These are phyloP conservation scores for Brachyistius frenatus DNA, from an alignment of 2,113 vertebrate species.

Conservation along the genomic window DNA sequence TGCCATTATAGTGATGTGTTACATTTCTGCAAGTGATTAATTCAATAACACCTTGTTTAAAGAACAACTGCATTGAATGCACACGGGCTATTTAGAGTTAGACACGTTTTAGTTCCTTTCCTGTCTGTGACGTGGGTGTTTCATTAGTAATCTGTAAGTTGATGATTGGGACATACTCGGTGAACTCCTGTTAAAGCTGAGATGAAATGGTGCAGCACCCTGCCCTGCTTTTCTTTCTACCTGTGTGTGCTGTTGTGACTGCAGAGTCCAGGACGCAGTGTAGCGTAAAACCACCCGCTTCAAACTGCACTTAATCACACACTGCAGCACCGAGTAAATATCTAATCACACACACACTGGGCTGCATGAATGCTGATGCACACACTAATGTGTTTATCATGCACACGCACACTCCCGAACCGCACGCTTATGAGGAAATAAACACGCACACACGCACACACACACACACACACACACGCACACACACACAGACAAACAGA, in stretches of 20 bases:
- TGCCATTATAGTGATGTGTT: no score
- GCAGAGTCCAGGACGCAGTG: conserved; percentile 60
- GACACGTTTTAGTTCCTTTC: neutral
- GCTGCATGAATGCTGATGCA: conserved; percentile 72
- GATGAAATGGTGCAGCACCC: conserved; percentile 24
- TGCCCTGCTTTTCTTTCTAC: conserved; percentile 34
- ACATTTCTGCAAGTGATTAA: no score
- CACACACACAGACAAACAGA: conserved; percentile 18
- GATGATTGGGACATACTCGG: conserved; percentile 21
- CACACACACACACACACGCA: conserved; percentile 2
- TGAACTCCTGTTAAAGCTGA: conserved; percentile 20
- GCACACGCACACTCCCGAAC: conserved; percentile 23
- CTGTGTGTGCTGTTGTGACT: conserved; percentile 58
- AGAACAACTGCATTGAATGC: no score
- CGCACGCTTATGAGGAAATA: conserved; percentile 14
- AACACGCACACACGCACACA: conserved; percentile 13
- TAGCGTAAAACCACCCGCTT: conserved; percentile 70
- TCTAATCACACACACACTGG: conserved; percentile 73
- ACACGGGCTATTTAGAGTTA: no score
- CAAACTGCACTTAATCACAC: conserved; percentile 80
- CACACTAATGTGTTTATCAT: conserved; percentile 67
- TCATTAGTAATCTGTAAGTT: conserved; percentile 18
- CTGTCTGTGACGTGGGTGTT: neutral
- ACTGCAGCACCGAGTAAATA: conserved; percentile 75
- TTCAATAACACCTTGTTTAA: no score